Base-by-base conservation (phyloP, 2,113 vertebrate genomes). In the Jaculus jaculus region DNA sequence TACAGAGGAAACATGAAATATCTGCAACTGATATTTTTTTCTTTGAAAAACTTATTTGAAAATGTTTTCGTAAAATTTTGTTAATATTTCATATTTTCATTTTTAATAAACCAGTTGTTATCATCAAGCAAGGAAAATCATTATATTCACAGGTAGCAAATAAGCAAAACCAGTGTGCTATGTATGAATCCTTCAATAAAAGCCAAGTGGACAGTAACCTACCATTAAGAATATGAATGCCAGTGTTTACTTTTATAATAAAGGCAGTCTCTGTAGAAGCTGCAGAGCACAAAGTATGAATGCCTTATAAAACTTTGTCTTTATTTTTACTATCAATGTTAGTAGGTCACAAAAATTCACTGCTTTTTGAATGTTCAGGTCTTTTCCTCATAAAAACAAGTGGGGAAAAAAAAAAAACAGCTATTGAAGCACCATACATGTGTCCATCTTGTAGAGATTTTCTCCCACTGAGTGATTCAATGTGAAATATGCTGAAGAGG, bases 231-330 rank as follows among this genome's bases (percentile, higher is more conserved):
- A 1, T n/a, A 18, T 75, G 17, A 8, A 32, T 66, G 0, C 15
- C 51, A 72, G 75, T 72, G 66, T 77, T 94, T 65, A 39, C 18
- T 71, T 51, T 91, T 81, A 69, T 2, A 74, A 47, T 16, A 39
- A 2, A 11, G 54, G 20, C 65, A 61, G 9, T 16, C 73, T 68
- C 82, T 58, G 32, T 20, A 79, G 16, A 94, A 69, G 42, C 20
- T 47, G 3, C 86, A 75, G 91, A 68, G 89, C 39, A 77, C 88
- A 79, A 94, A 42, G 63, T 84, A 80, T 34, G 3, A 75, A 79
- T 54, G 34, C 26, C 75, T 92, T 51, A 37, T 34, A 75, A 87
- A 87, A 34, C 18, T 71, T 65, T 82, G 66, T 16, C 54, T 89
- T 89, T 65, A 65, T 83, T 91, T 86, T 91, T 86, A 47, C 78